Percentiles rank a stretch among this genome's conserved stretches.
phyloP scores from a whole-genome alignment of 2,113 vertebrate species.

The Machaerirhynchus nigripectus region DNA sequence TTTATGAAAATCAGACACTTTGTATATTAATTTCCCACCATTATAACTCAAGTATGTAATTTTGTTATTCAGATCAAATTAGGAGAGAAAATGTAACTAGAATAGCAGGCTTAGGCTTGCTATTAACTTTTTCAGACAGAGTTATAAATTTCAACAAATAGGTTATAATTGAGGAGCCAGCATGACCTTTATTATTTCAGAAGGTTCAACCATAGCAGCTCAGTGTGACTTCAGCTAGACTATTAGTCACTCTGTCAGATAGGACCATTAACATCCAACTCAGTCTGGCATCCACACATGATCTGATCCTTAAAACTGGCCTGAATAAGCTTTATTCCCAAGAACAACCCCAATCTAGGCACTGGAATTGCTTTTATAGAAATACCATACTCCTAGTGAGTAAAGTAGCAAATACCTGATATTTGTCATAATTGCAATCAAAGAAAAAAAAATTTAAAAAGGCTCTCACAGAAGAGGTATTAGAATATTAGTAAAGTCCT shows the following conservation, averaged over 20 bases:
- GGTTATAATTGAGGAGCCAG: conserved; percentile 32
- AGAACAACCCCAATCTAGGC: not conserved
- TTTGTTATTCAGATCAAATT: not conserved
- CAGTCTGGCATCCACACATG: not conserved
- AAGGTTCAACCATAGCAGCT: conserved; percentile 3
- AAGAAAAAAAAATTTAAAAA: not conserved
- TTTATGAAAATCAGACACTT: not conserved
- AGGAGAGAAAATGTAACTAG: not conserved
- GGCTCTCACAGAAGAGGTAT: not conserved
- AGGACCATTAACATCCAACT: not conserved
- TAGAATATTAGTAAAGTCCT: not conserved
- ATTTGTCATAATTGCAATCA: not conserved
- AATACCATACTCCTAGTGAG: not conserved
- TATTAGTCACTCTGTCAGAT: not conserved
- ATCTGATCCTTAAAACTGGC: conserved; percentile 62
- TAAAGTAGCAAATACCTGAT: not conserved
- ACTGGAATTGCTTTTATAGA: not conserved
- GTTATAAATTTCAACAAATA: conserved; percentile 34
- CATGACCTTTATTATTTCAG: conserved; percentile 47
- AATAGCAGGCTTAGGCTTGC: not conserved
- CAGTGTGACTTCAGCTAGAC: conserved; percentile 9
- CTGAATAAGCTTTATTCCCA: not conserved
- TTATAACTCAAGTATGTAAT: not conserved
- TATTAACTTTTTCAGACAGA: conserved; percentile 32
- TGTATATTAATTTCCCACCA: not conserved